Evolutionary conservation across 1,140 invertebrate genomes (phyloP).

Genomic region (Megalonaias nervosa): DNA sequence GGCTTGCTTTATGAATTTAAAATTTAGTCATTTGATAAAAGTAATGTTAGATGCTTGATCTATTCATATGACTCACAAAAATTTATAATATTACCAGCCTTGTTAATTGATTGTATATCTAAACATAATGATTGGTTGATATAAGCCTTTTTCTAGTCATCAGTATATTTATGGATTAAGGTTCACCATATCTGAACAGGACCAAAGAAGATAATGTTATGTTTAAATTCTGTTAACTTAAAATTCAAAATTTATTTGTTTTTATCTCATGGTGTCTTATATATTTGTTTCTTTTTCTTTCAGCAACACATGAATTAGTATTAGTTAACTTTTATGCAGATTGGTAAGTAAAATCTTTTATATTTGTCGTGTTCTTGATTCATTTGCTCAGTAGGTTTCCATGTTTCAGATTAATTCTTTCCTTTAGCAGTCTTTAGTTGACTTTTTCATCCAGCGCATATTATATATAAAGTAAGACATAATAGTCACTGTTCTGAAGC

Average conservation of each 20-base stretch:
- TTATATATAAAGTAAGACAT: conserved; percentile 67
- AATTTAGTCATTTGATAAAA: too few relatives aligned
- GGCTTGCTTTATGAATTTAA: too few relatives aligned
- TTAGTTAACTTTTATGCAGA: conserved; percentile 99
- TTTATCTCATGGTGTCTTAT: neutral
- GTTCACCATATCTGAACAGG: neutral
- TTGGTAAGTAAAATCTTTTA: conserved; percentile 78
- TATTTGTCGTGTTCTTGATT: neutral
- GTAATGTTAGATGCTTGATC: too few relatives aligned
- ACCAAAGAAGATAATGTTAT: neutral
- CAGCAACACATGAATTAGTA: conserved; percentile 95
- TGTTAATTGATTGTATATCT: too few relatives aligned
- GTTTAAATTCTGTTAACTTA: neutral
- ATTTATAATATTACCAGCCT: too few relatives aligned
- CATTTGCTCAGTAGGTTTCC: neutral
- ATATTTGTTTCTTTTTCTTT: conserved; percentile 70
- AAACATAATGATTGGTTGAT: too few relatives aligned
- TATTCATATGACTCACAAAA: too few relatives aligned
- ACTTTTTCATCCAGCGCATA: neutral
- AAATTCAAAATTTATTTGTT: neutral
- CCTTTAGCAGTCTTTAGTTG: neutral
- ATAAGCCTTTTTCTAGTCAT: too few relatives aligned
- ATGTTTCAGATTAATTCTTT: too few relatives aligned
- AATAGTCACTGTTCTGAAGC: neutral
- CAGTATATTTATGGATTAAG: too few relatives aligned